Evolutionary conservation across 1,140 invertebrate genomes (phyloP).

Genomic region (Armadillidium nasatum): DNA sequence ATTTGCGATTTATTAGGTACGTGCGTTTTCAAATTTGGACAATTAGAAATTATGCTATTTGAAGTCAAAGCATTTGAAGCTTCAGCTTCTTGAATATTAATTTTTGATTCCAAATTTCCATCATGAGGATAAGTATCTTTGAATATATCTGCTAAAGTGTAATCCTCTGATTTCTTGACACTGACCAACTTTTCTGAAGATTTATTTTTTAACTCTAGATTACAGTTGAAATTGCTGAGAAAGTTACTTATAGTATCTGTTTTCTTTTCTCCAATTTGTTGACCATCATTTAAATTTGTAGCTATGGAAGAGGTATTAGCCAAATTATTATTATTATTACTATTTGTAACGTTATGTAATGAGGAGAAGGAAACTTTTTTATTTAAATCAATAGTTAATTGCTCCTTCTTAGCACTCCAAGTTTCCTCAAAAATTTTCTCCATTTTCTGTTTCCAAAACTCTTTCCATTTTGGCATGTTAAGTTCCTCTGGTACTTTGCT

Average conservation of each 20-base stretch:
- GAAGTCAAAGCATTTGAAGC: neutral
- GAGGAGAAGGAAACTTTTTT: neutral
- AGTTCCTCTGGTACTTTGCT: neutral
- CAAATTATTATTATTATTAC: neutral
- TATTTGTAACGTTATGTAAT: neutral
- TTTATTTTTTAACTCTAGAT: neutral
- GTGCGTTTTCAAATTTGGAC: neutral
- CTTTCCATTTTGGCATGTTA: neutral
- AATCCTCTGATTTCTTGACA: neutral
- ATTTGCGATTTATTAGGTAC: neutral
- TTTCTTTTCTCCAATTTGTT: neutral
- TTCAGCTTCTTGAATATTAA: neutral
- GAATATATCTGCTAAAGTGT: neutral
- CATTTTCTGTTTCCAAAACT: conserved; percentile 1
- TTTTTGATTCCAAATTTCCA: neutral
- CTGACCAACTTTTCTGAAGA: neutral
- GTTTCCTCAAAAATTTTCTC: neutral
- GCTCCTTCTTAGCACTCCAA: neutral
- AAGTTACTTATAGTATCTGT: neutral
- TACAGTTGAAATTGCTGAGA: neutral
- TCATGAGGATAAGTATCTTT: neutral
- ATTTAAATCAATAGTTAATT: neutral
- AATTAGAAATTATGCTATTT: too few species aligned
- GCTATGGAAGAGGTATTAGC: neutral
- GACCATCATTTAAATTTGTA: neutral